Evolutionary conservation across 2,888 invertebrate species (phyloP).

Genomic region (Frankliniella intonsa): DNA sequence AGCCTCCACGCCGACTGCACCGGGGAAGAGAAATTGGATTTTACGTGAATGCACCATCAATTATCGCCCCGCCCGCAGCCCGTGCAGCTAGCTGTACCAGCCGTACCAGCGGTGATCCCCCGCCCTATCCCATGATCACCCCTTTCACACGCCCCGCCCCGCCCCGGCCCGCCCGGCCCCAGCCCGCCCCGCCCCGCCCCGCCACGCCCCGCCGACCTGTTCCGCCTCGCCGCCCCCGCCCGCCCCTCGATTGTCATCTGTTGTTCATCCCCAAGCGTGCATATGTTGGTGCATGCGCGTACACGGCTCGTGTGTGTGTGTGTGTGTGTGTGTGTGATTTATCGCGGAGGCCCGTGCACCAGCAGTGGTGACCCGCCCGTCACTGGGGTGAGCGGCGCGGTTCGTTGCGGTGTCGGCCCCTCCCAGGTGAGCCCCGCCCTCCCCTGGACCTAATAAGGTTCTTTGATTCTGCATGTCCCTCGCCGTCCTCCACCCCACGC

Average conservation of each 20-base stretch:
- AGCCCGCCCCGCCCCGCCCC: neutral
- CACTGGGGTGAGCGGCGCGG: neutral
- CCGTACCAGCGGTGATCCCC: too few relatives aligned
- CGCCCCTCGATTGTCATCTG: neutral
- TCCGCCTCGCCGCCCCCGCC: neutral
- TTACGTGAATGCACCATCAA: conserved; percentile 6
- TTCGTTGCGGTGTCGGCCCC: neutral
- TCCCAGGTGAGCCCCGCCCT: neutral
- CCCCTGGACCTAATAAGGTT: too few relatives aligned
- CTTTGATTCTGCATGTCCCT: neutral
- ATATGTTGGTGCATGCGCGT: too few relatives aligned
- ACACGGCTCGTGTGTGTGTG: too few relatives aligned
- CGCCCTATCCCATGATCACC: neutral
- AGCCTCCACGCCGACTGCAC: too few relatives aligned
- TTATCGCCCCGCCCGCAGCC: neutral
- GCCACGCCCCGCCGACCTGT: neutral
- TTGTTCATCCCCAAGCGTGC: neutral
- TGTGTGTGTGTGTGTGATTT: neutral
- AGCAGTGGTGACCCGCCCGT: neutral
- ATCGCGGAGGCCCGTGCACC: neutral
- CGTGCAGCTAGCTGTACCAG: too few relatives aligned
- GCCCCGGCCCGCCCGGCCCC: neutral
- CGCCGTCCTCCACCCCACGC: neutral
- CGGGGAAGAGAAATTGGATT: neutral
- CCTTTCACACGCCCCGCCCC: neutral